Conservation (phyloP, 1,140 invertebrate genomes). For the Sycobia sp. region DNA sequence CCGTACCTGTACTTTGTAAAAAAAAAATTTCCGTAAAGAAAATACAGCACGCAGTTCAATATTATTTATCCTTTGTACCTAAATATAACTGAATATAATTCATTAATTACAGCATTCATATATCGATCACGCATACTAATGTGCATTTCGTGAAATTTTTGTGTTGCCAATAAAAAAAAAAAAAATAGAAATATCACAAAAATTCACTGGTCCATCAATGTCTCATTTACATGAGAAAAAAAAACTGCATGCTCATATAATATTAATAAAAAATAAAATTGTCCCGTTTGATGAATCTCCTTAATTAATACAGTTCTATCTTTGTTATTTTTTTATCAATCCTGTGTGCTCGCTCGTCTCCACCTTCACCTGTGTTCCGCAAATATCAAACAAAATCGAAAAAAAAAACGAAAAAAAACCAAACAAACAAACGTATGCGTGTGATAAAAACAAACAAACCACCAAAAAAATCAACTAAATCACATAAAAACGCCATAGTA, state of each 20-base stretch:
- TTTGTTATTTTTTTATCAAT: conserved; percentile 30
- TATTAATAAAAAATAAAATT: conserved; percentile 6
- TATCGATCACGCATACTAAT: too few relatives aligned
- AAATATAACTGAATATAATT: too few relatives aligned
- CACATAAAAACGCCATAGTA: conserved; percentile 67
- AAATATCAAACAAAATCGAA: conserved; percentile 26
- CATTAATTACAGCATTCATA: too few relatives aligned
- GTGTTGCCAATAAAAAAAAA: background rate
- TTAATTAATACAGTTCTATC: conserved; percentile 27
- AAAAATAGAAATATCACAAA: background rate
- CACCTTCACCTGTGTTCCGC: conserved; percentile 35
- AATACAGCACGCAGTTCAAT: too few relatives aligned
- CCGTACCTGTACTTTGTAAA: too few relatives aligned
- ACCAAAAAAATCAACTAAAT: conserved; percentile 27
- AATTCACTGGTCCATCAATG: background rate
- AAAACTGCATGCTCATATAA: conserved; percentile 15
- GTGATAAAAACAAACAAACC: conserved; percentile 8
- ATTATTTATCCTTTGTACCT: too few relatives aligned
- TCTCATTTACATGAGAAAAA: conserved; percentile 2
- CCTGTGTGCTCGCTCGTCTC: conserved; percentile 35
- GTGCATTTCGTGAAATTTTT: too few relatives aligned
- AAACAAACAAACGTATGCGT: conserved; percentile 10
- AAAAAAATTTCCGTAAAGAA: too few relatives aligned
- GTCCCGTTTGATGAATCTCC: background rate
- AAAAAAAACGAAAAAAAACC: conserved; percentile 20